These are phyloP conservation scores for Poecile atricapillus DNA, from an alignment of 2,113 vertebrate genomes.

Conservation along the genomic window DNA sequence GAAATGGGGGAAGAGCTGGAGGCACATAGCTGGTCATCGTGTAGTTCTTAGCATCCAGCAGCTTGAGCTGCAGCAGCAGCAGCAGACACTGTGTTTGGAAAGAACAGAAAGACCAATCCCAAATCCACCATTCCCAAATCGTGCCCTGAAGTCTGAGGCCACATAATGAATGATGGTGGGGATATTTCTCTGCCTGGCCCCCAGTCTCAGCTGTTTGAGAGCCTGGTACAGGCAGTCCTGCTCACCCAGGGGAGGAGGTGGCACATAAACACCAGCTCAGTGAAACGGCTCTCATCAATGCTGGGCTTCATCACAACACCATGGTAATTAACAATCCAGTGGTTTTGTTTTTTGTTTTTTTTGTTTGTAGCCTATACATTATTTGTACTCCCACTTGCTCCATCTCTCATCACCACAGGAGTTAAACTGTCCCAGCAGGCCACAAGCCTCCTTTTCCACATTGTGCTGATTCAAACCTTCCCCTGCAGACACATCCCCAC, in stretches of 20 bases:
- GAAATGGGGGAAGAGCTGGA: not conserved
- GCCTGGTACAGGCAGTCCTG: not conserved
- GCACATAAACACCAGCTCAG: not conserved
- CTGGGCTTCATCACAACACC: not conserved
- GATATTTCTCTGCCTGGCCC: not conserved
- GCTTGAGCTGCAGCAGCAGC: not conserved
- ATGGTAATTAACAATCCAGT: not conserved
- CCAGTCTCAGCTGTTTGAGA: not conserved
- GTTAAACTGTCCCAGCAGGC: not conserved
- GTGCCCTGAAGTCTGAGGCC: not conserved
- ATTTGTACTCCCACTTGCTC: not conserved
- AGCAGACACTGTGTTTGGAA: not conserved
- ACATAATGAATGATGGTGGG: fast-evolving
- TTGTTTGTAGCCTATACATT: not conserved
- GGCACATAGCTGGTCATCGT: fast-evolving
- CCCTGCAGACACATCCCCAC: not conserved
- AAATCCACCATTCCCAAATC: not conserved
- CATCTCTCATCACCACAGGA: not conserved
- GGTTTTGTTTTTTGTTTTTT: no score
- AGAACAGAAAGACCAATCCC: not conserved
- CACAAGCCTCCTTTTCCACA: not conserved
- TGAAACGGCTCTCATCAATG: not conserved
- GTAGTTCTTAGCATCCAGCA: not conserved
- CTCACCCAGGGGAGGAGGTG: not conserved
- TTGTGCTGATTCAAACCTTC: not conserved